Evolutionary conservation across 2,113 vertebrate genomes (phyloP).

Genomic region (Poicephalus meyeri): DNA sequence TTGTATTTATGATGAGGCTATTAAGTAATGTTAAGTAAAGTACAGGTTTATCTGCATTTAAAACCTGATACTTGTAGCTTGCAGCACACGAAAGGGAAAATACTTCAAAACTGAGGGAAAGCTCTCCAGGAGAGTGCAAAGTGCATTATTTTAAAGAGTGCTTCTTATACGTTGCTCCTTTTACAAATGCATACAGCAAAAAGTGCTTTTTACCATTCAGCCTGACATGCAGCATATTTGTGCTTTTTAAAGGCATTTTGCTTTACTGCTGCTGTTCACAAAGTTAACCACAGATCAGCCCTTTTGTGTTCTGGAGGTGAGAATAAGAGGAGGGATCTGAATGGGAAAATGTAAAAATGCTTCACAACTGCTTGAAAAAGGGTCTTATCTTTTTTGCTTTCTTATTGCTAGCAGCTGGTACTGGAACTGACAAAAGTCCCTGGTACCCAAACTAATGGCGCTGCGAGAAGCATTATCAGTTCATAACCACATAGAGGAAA

Average conservation of each 20-base stretch:
- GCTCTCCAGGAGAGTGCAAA: conserved; percentile 64
- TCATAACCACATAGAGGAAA: background rate
- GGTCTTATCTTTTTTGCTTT: background rate
- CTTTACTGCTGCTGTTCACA: background rate
- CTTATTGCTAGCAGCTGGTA: conserved; percentile 35
- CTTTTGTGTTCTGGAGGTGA: conserved; percentile 1
- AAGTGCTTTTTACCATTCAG: conserved; percentile 40
- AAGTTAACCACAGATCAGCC: background rate
- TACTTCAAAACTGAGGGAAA: conserved; percentile 21
- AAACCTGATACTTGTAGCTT: background rate
- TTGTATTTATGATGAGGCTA: background rate
- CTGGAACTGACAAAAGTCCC: conserved; percentile 6
- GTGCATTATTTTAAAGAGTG: conserved; percentile 74
- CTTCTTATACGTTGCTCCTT: background rate
- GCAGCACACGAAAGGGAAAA: background rate
- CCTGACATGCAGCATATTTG: conserved; percentile 23
- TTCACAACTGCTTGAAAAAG: background rate
- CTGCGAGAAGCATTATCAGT: background rate
- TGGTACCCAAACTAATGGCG: background rate
- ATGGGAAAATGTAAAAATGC: background rate
- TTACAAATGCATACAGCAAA: background rate
- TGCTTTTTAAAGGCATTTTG: conserved; percentile 23
- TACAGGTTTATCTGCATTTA: conserved; percentile 2
- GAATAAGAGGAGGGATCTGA: background rate
- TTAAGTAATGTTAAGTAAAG: background rate